phyloP scores from a whole-genome alignment of 2,113 vertebrate genomes.

The Naja naja region DNA sequence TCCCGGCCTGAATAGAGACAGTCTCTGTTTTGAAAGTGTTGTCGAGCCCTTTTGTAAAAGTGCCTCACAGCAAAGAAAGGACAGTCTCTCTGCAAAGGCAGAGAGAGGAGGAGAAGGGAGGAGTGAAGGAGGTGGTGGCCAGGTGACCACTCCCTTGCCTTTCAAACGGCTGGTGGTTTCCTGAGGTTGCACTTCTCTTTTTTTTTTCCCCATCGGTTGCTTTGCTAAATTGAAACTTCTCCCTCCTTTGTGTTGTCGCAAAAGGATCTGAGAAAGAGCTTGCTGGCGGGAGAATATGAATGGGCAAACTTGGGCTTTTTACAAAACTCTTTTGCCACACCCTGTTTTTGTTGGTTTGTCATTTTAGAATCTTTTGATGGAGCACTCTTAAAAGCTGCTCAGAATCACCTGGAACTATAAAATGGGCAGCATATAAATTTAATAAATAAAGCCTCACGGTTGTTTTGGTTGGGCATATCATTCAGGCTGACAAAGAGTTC shows the following conservation, averaged over 20 bases:
- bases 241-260: background rate
- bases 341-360: background rate
- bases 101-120: background rate
- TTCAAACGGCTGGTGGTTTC: slow-evolving; percentile 73
- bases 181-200: slow-evolving; percentile 64
- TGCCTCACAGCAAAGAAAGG: background rate
- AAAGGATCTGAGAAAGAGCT: background rate
- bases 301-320: background rate
- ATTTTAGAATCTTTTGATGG: background rate
- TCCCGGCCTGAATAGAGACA: background rate
- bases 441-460: background rate
- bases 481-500: background rate
- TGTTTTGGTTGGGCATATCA: background rate
- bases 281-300: background rate
- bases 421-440: background rate
- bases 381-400: background rate
- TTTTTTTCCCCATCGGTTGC: slow-evolving; percentile 41
- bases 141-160: slow-evolving; percentile 35
- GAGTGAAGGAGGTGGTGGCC: background rate
- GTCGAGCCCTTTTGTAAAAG: background rate
- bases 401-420: background rate
- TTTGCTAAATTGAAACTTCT: slow-evolving; percentile 35
- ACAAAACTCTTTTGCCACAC: background rate
- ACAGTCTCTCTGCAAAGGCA: background rate
- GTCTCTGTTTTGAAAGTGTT: background rate